Conservation (phyloP, 2,888 invertebrate species). For the Microchrysa polita region DNA sequence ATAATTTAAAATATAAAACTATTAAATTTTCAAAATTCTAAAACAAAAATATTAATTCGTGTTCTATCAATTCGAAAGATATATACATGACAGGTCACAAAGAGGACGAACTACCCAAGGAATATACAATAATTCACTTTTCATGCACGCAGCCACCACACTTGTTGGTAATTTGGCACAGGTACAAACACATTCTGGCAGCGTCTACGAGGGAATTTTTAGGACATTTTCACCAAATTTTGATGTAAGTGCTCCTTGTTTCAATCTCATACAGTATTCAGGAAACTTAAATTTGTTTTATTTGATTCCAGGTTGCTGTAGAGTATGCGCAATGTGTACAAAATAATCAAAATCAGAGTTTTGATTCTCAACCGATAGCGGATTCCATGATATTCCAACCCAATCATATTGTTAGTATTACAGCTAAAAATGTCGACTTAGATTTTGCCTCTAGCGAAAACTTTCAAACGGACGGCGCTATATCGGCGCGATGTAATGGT, state of each 20-base stretch:
- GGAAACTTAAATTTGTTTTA: too few species aligned
- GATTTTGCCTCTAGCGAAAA: conserved; percentile 89
- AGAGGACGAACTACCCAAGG: conserved; percentile 84
- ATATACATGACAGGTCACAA: conserved; percentile 53
- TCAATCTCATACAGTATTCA: neutral
- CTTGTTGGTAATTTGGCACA: conserved; percentile 86
- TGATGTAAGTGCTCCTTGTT: conserved; percentile 69
- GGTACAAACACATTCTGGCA: conserved; percentile 84
- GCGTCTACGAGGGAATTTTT: conserved; percentile 88
- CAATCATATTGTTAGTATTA: conserved; percentile 84
- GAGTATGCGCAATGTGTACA: conserved; percentile 82
- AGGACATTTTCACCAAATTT: conserved; percentile 89
- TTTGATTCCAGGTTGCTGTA: conserved; percentile 71
- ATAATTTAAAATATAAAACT: too few species aligned
- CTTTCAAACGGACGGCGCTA: conserved; percentile 89
- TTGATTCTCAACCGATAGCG: conserved; percentile 58
- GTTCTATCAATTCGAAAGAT: conserved; percentile 42
- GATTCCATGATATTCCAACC: conserved; percentile 75
- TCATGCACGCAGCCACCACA: conserved; percentile 88
- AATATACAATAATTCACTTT: conserved; percentile 88
- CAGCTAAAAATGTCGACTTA: conserved; percentile 85
- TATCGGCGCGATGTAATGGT: conserved; percentile 85
- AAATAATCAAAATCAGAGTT: conserved; percentile 56
- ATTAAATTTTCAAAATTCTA: too few species aligned
- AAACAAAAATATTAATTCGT: conserved; percentile 7